Evolutionary conservation across 2,113 vertebrate species (phyloP), one percentile per base, ranked within the genome.

Genomic region (Tamias sibiricus): DNA sequence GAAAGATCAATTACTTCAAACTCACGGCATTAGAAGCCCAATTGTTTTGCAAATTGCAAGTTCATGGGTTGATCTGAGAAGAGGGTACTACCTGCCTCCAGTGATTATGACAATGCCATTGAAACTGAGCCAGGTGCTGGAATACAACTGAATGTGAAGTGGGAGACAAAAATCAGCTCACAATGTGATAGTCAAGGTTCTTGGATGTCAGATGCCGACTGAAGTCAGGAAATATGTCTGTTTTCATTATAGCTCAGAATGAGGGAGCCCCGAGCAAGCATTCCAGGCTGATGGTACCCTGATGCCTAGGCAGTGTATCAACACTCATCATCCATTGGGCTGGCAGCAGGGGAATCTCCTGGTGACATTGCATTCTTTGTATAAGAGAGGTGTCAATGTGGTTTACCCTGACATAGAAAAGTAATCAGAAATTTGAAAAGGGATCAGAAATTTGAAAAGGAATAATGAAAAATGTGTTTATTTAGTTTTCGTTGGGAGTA

Each of bases 291-390:
- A 77, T 69, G 40, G 14, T 75, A 37, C 24, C 37, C 54, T 95
- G 2, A 13, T 49, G 71, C 28, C 19, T 0, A 35, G 32, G 28
- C 76, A 92, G 4, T 57, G 5, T 59, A 84, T 87, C 5, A 81
- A 75, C 81, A 54, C 3, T 81, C 81, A 47, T 74, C 86, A 76
- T 83, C 54, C 95, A 32, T 20, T 28, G 28, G 14, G 91, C 66
- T 84, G 77, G 2, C 62, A 96, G 28, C 81, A 87, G 57, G 75
- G 30, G 8, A 86, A 86, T 17, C 24, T 80, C 76, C 47, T 64
- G 71, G 76, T 75, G 57, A 20, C 62, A 94, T 95, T 98, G 97
- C 86, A 20, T 30, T 93, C 52, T 85, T 28, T 81, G 44, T 54
- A 6, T 14, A 75, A 91, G 77, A 92, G 1, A 14, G 4, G 1